Evolutionary conservation across 2,888 invertebrate genomes (phyloP).

Genomic region (Melipona beecheii): DNA sequence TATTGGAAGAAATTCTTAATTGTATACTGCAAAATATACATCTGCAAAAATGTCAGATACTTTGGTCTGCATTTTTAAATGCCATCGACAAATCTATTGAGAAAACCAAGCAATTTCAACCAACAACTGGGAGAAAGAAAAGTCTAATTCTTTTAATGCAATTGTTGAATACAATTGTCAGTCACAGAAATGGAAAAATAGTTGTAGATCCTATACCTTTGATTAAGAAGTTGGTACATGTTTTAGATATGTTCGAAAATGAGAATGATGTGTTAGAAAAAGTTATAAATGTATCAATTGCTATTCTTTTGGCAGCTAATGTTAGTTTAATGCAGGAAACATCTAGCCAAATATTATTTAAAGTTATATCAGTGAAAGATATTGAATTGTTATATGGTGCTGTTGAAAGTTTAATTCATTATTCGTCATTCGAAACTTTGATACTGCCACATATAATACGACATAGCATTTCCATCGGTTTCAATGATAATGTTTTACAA

Average conservation of each 20-base stretch:
- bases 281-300: constrained; percentile 70
- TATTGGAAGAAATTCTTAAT: constrained; percentile 88
- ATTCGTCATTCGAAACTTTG: constrained; percentile 90
- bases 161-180: constrained; percentile 87
- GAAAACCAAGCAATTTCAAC: constrained; percentile 64
- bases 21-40: constrained; percentile 88
- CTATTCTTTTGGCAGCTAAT: constrained; percentile 84
- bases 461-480: constrained; percentile 85
- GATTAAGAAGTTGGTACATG: constrained; percentile 85
- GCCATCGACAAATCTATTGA: constrained; percentile 81
- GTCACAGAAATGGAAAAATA: constrained; percentile 88
- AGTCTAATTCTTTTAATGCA: constrained; percentile 85
- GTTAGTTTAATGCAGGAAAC: constrained; percentile 90
- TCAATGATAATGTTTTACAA: constrained; percentile 86
- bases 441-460: constrained; percentile 89
- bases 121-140: constrained; percentile 54
- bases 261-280: constrained; percentile 67
- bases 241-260: constrained; percentile 69
- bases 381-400: constrained; percentile 87
- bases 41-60: constrained; percentile 87
- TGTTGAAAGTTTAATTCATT: constrained; percentile 88
- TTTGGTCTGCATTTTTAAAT: constrained; percentile 87
- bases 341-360: constrained; percentile 88
- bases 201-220: constrained; percentile 87
- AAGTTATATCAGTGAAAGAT: constrained; percentile 86